Conservation (phyloP, 92 coral and sea anemone species). For the Parazoanthus atlanticus region DNA sequence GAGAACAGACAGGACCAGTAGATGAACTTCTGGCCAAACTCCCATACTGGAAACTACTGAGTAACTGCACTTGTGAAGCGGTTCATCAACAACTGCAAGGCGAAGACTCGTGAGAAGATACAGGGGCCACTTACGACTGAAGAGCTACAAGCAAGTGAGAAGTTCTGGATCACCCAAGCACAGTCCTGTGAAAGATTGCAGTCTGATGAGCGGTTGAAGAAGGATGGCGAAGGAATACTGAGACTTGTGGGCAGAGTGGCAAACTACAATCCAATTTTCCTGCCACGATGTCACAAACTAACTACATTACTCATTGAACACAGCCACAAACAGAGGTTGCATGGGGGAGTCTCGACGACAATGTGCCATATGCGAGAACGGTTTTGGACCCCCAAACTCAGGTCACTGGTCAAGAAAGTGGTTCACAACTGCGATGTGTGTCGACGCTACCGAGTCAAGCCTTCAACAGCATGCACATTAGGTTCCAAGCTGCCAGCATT, state of each 20-base stretch:
- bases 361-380: constrained; percentile 56
- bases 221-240: constrained; percentile 33
- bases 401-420: constrained; percentile 48
- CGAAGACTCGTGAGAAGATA: not conserved
- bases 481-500: constrained; percentile 30
- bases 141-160: constrained; percentile 32
- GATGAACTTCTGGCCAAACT: not conserved
- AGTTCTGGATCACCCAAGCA: constrained; percentile 23
- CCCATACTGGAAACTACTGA: constrained; percentile 33
- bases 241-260: constrained; percentile 47
- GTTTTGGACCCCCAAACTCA: constrained; percentile 61
- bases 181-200: constrained; percentile 2
- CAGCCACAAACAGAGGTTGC: constrained; percentile 53
- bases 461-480: constrained; percentile 5
- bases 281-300: constrained; percentile 41
- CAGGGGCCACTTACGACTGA: constrained; percentile 44
- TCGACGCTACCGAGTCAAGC: constrained; percentile 36
- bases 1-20: not conserved
- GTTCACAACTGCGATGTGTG: constrained; percentile 40
- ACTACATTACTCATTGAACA: constrained; percentile 40
- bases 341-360: constrained; percentile 66
- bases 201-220: constrained; percentile 13
- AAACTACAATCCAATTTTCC: constrained; percentile 47
- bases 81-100: constrained; percentile 51
- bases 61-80: constrained; percentile 54